Conservation (phyloP, 92 coral and sea anemone species). For the Phenganax marumi region DNA sequence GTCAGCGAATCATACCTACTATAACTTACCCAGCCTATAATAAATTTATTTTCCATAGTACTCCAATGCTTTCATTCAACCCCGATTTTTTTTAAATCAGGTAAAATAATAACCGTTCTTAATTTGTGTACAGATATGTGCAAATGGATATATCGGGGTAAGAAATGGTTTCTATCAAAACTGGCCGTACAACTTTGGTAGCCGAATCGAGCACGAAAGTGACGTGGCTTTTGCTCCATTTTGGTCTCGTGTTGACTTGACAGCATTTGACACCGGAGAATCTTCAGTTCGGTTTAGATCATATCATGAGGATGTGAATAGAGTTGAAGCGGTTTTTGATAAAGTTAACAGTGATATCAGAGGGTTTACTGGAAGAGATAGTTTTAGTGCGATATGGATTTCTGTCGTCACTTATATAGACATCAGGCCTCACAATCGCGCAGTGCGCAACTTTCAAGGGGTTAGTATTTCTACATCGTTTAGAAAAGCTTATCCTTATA, state of each 20-base stretch:
- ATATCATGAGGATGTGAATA: constrained; percentile 1
- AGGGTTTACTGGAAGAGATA: background rate
- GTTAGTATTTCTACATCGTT: background rate
- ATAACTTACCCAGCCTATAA: no score
- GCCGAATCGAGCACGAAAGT: background rate
- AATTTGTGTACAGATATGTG: constrained; percentile 26
- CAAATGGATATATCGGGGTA: constrained; percentile 19
- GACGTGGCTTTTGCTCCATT: constrained; percentile 12
- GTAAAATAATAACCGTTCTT: background rate
- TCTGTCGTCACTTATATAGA: constrained; percentile 20
- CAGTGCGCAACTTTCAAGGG: background rate
- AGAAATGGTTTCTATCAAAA: constrained; percentile 12
- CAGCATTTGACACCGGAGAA: background rate
- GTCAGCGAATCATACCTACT: no score
- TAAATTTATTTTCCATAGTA: no score
- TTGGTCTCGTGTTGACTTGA: constrained; percentile 24
- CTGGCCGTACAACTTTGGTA: constrained; percentile 25
- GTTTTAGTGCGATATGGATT: constrained; percentile 18
- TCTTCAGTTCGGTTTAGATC: constrained; percentile 3
- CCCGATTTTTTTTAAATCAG: background rate
- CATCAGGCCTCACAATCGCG: constrained; percentile 4
- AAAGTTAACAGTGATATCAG: constrained; percentile 15
- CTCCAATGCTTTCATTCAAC: no score
- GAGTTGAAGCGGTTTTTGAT: constrained; percentile 1
- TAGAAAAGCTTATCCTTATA: background rate